Base-by-base conservation (phyloP, 1,140 invertebrate species). In the Drosophila persimilis region DNA sequence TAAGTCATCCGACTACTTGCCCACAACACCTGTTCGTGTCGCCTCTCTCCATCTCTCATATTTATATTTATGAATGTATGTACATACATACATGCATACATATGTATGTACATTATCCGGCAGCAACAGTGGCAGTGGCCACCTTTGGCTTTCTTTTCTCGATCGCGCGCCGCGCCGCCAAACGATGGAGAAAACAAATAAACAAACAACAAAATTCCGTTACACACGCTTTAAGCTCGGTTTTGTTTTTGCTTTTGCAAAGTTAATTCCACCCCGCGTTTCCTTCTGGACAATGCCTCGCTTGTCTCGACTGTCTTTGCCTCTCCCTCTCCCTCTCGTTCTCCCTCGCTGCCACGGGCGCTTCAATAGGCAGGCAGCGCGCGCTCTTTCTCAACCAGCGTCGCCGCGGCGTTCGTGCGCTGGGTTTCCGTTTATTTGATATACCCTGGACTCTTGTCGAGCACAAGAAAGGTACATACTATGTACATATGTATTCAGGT, bases 371-470 rank as follows among this genome's bases (percentile, higher is more conserved):
- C 44, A 35, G 31, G 45, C 44, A 35, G 31, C 31, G 31, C 4
- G 24, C 31, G 31, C 31, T 35, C 31, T 35, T 11, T 35, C 31
- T 11, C 31, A 35, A 9, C 9, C 31, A 35, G 35, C 35, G 35
- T 13, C 35, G 35, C 35, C 11, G 35, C 35, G 35, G 11, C 11
- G 35, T 39, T 13, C 35, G 35, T 39, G 35, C 35, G 59, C 60
- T 75, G 75, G 56, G 76, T 85, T 84, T 84, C 80, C 80, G 80
- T 84, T 84, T 84, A 52, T 63, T 67, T 48, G 35, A 1, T 39
- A 39, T 39, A 39, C 35, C 35, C 35, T 39, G 35, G 11, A 39
- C 35, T 11, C 31, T 39, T 39, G 35, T 11, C 31, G 8, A 9
- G 8, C 8, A 31, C 8, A 31, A 31, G 31, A 31, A 13, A 4